phyloP scores from a whole-genome alignment of 2,797 vertebrate genomes.

The Sebastes matsubarae region DNA sequence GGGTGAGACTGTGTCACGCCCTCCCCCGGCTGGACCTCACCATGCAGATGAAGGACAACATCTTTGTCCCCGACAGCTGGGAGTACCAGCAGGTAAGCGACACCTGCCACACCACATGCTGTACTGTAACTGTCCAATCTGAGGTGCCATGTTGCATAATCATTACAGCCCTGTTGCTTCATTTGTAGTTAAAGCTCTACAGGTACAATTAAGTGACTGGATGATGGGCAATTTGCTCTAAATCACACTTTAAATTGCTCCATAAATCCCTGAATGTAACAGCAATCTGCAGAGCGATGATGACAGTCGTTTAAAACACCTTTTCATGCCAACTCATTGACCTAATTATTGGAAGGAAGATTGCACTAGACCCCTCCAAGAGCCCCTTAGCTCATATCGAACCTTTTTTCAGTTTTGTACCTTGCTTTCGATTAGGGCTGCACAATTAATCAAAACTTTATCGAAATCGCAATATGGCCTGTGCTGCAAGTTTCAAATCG shows the following conservation, averaged over 20 bases:
- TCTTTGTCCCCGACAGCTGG: conserved; percentile 85
- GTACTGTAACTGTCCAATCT: conserved; percentile 12
- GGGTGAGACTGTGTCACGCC: conserved; percentile 85
- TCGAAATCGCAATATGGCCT: no score
- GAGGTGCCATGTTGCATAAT: conserved; percentile 25
- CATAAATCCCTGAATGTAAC: conserved; percentile 19
- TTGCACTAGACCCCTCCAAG: neutral
- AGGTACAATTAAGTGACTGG: neutral
- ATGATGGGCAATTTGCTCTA: conserved; percentile 30
- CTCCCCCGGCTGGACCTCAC: conserved; percentile 84
- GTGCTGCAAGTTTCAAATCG: no score
- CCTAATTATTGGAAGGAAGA: conserved; percentile 13
- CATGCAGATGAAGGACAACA: conserved; percentile 85
- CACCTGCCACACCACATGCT: conserved; percentile 45
- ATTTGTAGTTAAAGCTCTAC: neutral
- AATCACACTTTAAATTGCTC: conserved; percentile 13
- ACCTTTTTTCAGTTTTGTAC: neutral
- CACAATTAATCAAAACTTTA: no score
- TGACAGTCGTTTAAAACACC: conserved; percentile 18
- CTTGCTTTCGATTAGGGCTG: neutral
- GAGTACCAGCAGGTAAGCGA: conserved; percentile 86
- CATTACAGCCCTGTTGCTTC: conserved; percentile 8
- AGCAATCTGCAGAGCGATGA: conserved; percentile 18
- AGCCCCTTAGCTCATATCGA: neutral
- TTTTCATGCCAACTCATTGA: conserved; percentile 13